phyloP scores from a whole-genome alignment of 2,888 invertebrate genomes.

The Cylindroiulus punctatus region DNA sequence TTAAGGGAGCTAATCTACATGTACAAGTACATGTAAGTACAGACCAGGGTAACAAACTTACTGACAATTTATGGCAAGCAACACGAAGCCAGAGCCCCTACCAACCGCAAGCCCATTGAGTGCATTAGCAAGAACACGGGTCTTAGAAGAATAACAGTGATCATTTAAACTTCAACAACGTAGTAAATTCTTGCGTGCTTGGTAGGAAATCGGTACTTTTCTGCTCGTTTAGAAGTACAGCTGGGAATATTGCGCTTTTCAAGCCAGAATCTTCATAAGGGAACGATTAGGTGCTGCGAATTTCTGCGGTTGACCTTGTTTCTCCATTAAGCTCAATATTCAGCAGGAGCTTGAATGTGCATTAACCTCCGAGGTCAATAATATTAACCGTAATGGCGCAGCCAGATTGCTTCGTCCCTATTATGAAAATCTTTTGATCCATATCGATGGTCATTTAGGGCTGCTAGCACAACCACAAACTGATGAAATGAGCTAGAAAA shows the following conservation, averaged over 20 bases:
- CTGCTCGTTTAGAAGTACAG: neutral
- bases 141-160: neutral
- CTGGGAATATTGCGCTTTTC: neutral
- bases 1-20: too few relatives aligned
- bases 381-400: neutral
- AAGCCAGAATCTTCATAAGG: neutral
- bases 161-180: neutral
- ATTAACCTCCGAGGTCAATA: conserved; percentile 19
- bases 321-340: conserved; percentile 32
- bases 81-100: neutral
- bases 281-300: conserved; percentile 3
- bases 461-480: neutral
- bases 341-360: neutral
- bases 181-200: neutral
- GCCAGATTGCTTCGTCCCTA: conserved; percentile 2
- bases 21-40: neutral
- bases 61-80: neutral
- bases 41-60: neutral
- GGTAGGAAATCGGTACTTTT: neutral
- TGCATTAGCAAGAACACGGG: neutral
- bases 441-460: neutral
- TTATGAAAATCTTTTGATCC: conserved; percentile 32
- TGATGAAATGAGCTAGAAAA: neutral
- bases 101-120: neutral
- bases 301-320: neutral